Evolutionary conservation across 2,113 vertebrate genomes (phyloP).

Genomic region (Holacanthus passer): DNA sequence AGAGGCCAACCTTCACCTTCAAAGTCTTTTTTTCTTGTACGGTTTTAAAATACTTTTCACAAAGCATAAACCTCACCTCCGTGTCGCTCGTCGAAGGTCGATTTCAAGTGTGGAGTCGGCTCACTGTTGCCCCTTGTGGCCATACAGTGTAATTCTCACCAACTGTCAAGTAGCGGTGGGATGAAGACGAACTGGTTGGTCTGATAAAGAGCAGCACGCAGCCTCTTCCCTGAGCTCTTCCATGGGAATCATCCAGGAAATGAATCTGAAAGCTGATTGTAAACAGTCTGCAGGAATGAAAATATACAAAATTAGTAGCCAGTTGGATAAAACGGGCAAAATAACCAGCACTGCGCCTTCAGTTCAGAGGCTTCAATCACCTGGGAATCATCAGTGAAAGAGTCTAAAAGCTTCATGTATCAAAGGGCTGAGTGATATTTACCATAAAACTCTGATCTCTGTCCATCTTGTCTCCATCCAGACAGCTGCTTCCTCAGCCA

Average conservation of each 20-base stretch:
- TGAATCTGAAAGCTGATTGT: not conserved
- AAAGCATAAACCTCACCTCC: not conserved
- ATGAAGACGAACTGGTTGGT: too few relatives aligned
- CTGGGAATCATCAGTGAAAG: not conserved
- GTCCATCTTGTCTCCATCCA: constrained; percentile 33
- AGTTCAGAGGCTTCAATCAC: not conserved
- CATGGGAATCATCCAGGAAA: too few relatives aligned
- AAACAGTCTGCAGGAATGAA: not conserved
- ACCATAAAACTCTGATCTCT: not conserved
- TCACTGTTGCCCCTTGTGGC: not conserved
- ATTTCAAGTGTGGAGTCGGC: not conserved
- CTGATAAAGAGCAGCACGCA: too few relatives aligned
- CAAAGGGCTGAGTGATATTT: not conserved
- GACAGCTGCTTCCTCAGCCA: constrained; percentile 79
- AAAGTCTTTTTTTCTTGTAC: not conserved
- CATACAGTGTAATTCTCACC: too few relatives aligned
- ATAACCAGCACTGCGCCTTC: not conserved
- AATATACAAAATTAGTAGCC: not conserved
- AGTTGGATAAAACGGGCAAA: not conserved
- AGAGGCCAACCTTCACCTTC: not conserved
- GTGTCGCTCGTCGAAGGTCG: not conserved
- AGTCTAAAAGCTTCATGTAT: not conserved
- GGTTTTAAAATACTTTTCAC: not conserved
- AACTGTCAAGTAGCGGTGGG: too few relatives aligned
- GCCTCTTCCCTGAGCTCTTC: too few relatives aligned